These are phyloP conservation scores for Atta colombica DNA, from an alignment of 1,140 invertebrate genomes.

Conservation along the genomic window DNA sequence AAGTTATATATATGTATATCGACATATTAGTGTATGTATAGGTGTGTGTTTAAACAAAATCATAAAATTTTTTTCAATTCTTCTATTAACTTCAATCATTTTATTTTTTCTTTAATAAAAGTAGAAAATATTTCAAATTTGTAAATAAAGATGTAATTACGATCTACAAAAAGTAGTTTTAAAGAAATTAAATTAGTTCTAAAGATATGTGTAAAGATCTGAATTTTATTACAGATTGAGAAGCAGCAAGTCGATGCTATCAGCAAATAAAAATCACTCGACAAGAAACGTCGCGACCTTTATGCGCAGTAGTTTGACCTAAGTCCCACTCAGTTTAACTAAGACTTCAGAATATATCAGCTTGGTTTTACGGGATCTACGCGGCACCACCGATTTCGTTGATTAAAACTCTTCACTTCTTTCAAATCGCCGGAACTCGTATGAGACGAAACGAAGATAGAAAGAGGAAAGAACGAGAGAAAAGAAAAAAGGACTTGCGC, in stretches of 20 bases:
- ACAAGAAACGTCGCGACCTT: slow-evolving; percentile 10
- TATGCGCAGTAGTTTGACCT: slow-evolving; percentile 14
- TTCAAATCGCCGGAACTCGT: slow-evolving; percentile 33
- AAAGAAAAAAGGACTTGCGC: slow-evolving; percentile 1
- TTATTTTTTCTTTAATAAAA: not conserved
- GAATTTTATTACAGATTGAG: slow-evolving; percentile 13
- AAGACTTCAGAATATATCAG: slow-evolving; percentile 41
- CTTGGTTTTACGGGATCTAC: slow-evolving; percentile 64
- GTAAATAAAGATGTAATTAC: not conserved
- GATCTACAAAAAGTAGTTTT: not conserved
- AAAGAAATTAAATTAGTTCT: not conserved
- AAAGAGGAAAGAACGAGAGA: too few species aligned
- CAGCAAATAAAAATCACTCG: slow-evolving; percentile 21
- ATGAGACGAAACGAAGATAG: not conserved
- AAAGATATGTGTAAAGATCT: not conserved
- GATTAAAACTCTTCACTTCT: slow-evolving; percentile 74
- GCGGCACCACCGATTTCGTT: slow-evolving; percentile 69
- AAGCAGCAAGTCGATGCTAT: not conserved
- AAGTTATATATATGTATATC: too few species aligned
- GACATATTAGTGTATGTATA: not conserved
- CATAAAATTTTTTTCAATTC: not conserved
- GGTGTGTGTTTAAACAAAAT: not conserved
- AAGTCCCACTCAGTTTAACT: slow-evolving; percentile 44
- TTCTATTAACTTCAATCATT: not conserved
- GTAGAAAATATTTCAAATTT: not conserved